A percentile compares a stretch with the other conserved stretches of the same genome.
These are phyloP conservation scores for Trichomalopsis sarcophagae DNA, from an alignment of 1,140 invertebrate species.

Conservation along the genomic window DNA sequence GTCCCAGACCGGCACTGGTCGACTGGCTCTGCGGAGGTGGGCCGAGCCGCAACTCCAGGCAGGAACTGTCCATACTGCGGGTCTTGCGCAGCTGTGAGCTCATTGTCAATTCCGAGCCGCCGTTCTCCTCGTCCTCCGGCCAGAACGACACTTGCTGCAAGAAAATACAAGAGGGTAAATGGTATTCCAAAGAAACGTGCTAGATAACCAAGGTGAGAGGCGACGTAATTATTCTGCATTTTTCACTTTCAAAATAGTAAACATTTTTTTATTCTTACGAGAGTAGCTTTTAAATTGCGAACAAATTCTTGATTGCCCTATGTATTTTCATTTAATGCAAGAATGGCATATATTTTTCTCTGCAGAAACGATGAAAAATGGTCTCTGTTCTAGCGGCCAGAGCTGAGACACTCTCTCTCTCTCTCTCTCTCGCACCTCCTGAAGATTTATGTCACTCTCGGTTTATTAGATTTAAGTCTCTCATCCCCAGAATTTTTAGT, in stretches of 20 bases:
- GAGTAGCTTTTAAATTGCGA: too few relatives aligned
- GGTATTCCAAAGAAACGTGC: too few relatives aligned
- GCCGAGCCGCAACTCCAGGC: slow-evolving; percentile 83
- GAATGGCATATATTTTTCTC: not conserved
- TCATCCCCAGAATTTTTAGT: slow-evolving; percentile 7
- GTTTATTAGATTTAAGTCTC: slow-evolving; percentile 43
- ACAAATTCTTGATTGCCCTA: not conserved
- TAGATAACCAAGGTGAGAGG: too few relatives aligned
- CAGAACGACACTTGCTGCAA: slow-evolving; percentile 85
- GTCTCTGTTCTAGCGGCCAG: slow-evolving; percentile 10
- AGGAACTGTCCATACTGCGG: slow-evolving; percentile 91
- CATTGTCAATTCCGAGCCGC: slow-evolving; percentile 76
- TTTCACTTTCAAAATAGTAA: too few relatives aligned
- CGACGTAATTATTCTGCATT: too few relatives aligned
- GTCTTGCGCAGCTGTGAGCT: slow-evolving; percentile 88
- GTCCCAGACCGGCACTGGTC: slow-evolving; percentile 51
- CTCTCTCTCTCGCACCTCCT: not conserved
- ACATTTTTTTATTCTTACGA: too few relatives aligned
- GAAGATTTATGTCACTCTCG: slow-evolving; percentile 37
- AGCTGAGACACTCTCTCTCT: not conserved
- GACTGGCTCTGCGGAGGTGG: slow-evolving; percentile 63
- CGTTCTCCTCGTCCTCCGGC: slow-evolving; percentile 82
- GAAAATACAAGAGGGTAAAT: too few relatives aligned
- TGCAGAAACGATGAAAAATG: slow-evolving; percentile 23
- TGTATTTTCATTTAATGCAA: slow-evolving; percentile 5